These are phyloP conservation scores for Seriola rivoliana DNA, from an alignment of 2,113 vertebrate species.

Conservation along the genomic window DNA sequence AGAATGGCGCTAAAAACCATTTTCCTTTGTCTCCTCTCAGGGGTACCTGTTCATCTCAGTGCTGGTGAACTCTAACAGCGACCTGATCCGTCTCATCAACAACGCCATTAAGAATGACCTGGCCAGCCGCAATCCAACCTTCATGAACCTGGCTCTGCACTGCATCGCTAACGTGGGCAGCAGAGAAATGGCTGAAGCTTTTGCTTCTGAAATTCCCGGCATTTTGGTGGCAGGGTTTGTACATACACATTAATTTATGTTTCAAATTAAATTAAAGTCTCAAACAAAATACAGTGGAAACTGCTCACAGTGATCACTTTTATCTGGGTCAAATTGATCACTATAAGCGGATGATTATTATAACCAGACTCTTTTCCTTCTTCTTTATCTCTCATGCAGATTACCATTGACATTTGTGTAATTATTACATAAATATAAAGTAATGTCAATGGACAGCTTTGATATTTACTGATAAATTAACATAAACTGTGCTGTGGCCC, in stretches of 20 bases:
- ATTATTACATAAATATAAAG: too few species aligned
- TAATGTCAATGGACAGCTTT: too few species aligned
- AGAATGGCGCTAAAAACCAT: neutral
- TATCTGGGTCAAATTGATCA: too few species aligned
- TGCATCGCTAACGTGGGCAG: constrained; percentile 94
- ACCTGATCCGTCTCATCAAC: constrained; percentile 92
- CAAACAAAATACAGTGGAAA: neutral
- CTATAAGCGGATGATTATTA: too few species aligned
- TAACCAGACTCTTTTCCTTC: too few species aligned
- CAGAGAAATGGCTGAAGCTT: constrained; percentile 93
- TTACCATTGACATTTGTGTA: too few species aligned
- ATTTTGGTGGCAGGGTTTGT: constrained; percentile 91
- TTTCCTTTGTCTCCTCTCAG: constrained; percentile 60
- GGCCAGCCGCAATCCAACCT: constrained; percentile 91
- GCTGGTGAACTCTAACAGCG: constrained; percentile 92
- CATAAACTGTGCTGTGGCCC: too few species aligned
- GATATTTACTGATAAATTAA: too few species aligned
- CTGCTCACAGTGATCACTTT: too few species aligned
- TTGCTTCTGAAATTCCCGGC: constrained; percentile 89
- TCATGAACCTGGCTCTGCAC: constrained; percentile 93
- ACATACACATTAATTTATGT: neutral
- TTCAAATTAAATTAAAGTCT: too few species aligned
- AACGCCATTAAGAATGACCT: constrained; percentile 93
- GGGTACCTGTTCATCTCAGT: constrained; percentile 94
- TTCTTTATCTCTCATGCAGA: too few species aligned